Evolutionary conservation across 2,797 vertebrate species (phyloP), one percentile per base, ranked within the genome.

Genomic region (Sebastes diploproa): DNA sequence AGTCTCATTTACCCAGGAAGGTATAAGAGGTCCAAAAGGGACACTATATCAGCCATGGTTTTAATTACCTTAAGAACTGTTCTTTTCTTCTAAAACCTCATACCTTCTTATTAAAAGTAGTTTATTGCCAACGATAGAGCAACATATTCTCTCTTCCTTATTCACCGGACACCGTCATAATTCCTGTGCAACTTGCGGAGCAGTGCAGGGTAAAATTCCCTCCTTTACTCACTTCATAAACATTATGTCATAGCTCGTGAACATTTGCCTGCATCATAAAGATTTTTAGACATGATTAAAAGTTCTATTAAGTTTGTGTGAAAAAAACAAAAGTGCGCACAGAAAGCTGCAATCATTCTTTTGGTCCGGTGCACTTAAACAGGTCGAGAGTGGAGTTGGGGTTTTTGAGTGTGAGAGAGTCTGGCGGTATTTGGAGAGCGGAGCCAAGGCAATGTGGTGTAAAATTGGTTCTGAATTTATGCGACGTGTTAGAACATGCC

Each of bases 381-480:
- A 83, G 82, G 85, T 86, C 56, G 75, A 81, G 79, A 88, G 85
- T 79, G 2, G 69, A 85, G 77, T 81, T 86, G 72, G 82, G 72
- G 82, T 76, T 88, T 78, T 74, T 42, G 71, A 86, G 85, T 61
- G 82, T 7, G 65, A 59, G 65, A 59, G 70, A 89, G 80, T 79
- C 81, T 83, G 81, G 60, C 70, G 32, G 54, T 81, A 60, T 88
- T 89, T 86, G 83, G 81, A 81, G 79, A 90, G 85, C 30, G 72
- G 74, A 73, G 81, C 82, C 73, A 75, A 88, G 76, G 86, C 90
- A 94, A 93, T 92, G 92, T 90, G 84, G 75, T 92, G 94, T 91
- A 92, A 94, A 94, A 94, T 93, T 93, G 90, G 86, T 85, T 93
- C 65, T 68, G 88, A 91, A 94, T 94, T 90, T 92, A 93, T 93